Evolutionary conservation across 2,888 invertebrate genomes (phyloP), one percentile per base, ranked within the genome.

Genomic region (Harpalus rufipes): DNA sequence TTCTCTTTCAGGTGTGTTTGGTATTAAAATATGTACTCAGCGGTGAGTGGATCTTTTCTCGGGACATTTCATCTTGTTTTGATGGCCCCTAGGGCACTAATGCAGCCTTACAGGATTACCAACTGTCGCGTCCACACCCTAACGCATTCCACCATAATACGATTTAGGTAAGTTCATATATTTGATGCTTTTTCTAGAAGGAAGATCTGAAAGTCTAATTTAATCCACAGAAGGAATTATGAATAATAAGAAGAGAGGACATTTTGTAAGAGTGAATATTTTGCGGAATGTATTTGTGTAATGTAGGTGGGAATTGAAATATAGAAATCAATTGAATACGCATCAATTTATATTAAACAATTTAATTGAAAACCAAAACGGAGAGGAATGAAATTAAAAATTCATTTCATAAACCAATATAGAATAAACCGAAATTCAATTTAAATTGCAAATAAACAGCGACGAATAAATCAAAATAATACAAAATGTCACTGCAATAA

Each of bases 361-460:
- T 74, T 58, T 58, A 78, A 78, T 78, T 78, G 78, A 32, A 58
- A 58, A 25, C 32, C 41, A 78, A 58, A 10, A 6, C 58, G 78
- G 56, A 56, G 25, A 56, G 51, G 78, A 74, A 74, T 74, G 51
- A 74, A 51, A 58, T 78, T 32, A 78, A 78, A 78, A 58, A 78
- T 78, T 58, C 78, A 78, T 78, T 78, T 58, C 58, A 58, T 78
- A 58, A 78, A 78, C 58, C 58, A 78, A 81, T 65, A 81, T 44
- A 63, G 61, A 80, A 59, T 63, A 63, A 80, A 61, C 41, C 21
- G 59, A 81, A 81, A 81, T 81, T 65, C 81, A 81, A 81, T 81
- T 81, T 65, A 18, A 81, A 81, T 81, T 80, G 59, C 79, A 80
- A 80, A 80, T 80, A 80, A 58, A 80, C 41, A 61, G 25, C 61